Evolutionary conservation across 2,797 vertebrate species (phyloP).

Genomic region (Pangasius larnaudii): DNA sequence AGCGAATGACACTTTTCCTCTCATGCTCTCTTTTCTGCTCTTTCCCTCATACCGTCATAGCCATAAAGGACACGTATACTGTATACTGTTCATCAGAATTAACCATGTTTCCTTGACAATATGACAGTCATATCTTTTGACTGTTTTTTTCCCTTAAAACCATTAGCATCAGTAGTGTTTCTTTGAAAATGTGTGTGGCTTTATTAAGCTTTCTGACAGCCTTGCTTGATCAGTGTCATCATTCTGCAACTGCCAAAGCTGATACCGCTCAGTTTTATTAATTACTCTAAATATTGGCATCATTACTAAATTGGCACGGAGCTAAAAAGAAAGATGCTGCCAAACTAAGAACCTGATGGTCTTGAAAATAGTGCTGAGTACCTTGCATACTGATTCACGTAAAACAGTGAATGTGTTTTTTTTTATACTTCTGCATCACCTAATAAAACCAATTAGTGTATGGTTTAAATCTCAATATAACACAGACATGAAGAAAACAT

Average conservation of each 20-base stretch:
- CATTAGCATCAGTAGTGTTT: not conserved
- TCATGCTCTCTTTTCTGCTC: not conserved
- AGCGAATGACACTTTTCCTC: not conserved
- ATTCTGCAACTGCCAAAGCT: conserved; percentile 2
- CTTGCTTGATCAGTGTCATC: not conserved
- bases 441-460: conserved; percentile 7
- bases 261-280: conserved; percentile 28
- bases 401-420: not conserved
- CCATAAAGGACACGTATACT: not conserved
- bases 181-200: not conserved
- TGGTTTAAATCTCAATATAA: conserved; percentile 1
- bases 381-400: not conserved
- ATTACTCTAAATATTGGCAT: conserved; percentile 20
- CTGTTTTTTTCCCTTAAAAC: not conserved
- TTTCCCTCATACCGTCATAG: not conserved
- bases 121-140: not conserved
- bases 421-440: not conserved
- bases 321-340: not conserved
- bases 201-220: conserved; percentile 4
- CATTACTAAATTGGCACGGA: conserved; percentile 29
- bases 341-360: conserved; percentile 1
- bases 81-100: not conserved
- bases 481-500: not conserved
- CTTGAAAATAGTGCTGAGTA: not conserved
- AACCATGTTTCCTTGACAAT: not conserved